These are phyloP conservation scores for Crotalus helleri DNA, from an alignment of 2,113 vertebrate genomes.

Conservation along the genomic window DNA sequence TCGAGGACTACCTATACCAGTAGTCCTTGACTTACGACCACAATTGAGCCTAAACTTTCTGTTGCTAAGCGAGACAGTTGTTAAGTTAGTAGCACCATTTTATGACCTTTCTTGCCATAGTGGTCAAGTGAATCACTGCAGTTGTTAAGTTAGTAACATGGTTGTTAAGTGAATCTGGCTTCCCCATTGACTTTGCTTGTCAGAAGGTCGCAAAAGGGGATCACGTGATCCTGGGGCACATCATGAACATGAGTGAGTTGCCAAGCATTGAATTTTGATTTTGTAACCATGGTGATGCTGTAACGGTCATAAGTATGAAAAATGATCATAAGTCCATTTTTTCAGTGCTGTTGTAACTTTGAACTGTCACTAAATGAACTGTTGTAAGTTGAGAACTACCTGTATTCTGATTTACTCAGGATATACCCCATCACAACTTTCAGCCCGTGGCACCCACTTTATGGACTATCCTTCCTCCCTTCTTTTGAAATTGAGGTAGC, in stretches of 20 bases:
- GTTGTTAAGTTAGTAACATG: too few relatives aligned
- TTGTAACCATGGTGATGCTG: background rate
- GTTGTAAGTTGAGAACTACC: background rate
- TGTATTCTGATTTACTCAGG: background rate
- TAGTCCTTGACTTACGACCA: background rate
- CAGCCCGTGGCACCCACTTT: background rate
- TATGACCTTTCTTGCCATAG: background rate
- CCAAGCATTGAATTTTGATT: background rate
- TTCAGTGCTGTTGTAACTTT: background rate
- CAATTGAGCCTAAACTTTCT: background rate
- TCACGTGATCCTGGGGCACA: background rate
- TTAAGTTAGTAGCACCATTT: background rate
- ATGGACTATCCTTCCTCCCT: background rate
- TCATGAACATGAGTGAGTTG: background rate
- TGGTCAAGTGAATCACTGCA: background rate
- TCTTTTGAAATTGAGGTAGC: background rate
- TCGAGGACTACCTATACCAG: background rate
- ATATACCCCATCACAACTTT: background rate
- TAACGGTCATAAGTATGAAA: background rate
- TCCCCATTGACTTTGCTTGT: background rate
- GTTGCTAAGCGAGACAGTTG: background rate
- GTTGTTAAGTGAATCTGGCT: background rate
- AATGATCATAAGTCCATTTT: background rate
- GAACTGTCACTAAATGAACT: background rate
- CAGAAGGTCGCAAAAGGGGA: background rate